Conservation (phyloP, 1,140 invertebrate species). For the Ceratina calcarata region DNA sequence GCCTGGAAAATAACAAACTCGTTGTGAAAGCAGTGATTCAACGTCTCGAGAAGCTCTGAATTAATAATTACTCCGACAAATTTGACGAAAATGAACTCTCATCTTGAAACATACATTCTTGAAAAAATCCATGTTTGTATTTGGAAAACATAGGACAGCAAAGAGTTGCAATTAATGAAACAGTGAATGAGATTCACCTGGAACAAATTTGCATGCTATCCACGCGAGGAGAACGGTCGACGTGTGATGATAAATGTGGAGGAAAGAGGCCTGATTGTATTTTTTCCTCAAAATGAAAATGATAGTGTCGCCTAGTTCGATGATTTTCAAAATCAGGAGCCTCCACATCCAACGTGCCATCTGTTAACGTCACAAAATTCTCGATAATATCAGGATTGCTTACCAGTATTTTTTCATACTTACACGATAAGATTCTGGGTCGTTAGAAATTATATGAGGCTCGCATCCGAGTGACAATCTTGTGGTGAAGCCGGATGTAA, state of each 20-base stretch:
- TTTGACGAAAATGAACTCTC: no score
- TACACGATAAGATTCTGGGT: conserved; percentile 73
- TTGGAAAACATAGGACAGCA: no score
- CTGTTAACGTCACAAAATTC: conserved; percentile 29
- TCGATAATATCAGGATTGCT: background rate
- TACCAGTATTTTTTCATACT: conserved; percentile 46
- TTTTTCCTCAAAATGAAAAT: conserved; percentile 88
- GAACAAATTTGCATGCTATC: conserved; percentile 85
- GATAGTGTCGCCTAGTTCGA: conserved; percentile 80
- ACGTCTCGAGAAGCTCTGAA: no score
- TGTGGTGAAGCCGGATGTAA: conserved; percentile 74
- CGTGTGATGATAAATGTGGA: conserved; percentile 88
- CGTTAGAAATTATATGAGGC: conserved; percentile 69
- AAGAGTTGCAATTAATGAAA: no score
- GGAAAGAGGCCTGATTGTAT: conserved; percentile 85
- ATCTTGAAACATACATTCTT: background rate
- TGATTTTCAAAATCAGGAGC: conserved; percentile 78
- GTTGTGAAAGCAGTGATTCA: background rate
- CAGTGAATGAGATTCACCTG: conserved; percentile 76
- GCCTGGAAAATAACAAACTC: conserved; percentile 62
- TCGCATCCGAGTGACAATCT: conserved; percentile 75
- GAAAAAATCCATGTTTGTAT: no score
- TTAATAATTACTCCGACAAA: no score
- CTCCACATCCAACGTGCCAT: conserved; percentile 79
- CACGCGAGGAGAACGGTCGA: conserved; percentile 85